phyloP scores from a whole-genome alignment of 2,888 invertebrate genomes.

The Dexiosoma caninum region DNA sequence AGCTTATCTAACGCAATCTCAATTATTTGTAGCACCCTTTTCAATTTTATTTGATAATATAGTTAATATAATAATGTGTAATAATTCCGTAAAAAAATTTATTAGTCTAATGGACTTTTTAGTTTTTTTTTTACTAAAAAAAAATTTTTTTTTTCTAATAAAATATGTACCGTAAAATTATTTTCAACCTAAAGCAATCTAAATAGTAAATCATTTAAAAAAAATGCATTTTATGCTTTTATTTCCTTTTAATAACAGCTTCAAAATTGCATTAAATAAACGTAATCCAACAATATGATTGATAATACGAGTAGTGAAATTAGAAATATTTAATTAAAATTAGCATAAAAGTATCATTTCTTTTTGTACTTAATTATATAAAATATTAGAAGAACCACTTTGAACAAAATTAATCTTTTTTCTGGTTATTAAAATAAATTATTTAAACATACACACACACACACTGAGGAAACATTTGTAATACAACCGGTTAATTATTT shows the following conservation, averaged over 20 bases:
- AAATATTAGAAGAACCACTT: not conserved
- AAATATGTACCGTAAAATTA: no score
- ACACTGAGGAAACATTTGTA: not conserved
- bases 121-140: no score
- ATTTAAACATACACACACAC: not conserved
- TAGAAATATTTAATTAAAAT: not conserved
- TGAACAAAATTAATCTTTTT: not conserved
- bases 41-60: no score
- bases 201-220: no score
- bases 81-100: no score
- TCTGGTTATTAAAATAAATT: not conserved
- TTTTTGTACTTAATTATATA: not conserved
- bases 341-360: not conserved
- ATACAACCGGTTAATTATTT: conserved; percentile 43
- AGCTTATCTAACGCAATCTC: no score
- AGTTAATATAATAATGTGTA: no score
- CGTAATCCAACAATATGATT: not conserved
- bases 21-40: no score
- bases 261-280: not conserved
- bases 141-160: no score
- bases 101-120: no score
- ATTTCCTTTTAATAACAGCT: not conserved
- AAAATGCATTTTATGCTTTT: not conserved
- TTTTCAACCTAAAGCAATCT: no score
- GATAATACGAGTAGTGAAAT: not conserved